Conservation (phyloP, 92 coral and sea anemone genomes). For the Paramuricea clavata region DNA sequence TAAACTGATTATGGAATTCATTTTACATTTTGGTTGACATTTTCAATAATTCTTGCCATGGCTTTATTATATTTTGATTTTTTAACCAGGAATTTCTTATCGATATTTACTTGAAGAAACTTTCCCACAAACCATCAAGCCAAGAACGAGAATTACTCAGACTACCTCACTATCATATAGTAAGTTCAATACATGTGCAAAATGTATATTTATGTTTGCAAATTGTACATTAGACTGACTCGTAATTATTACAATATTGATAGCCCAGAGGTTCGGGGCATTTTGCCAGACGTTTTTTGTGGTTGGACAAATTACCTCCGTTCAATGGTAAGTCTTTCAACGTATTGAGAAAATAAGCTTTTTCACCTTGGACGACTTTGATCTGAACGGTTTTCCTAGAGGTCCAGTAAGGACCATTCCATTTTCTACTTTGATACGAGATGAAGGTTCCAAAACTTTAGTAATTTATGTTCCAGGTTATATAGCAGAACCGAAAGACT, state of each 20-base stretch:
- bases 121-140: background rate
- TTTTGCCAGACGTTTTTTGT: conserved; percentile 76
- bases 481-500: conserved; percentile 44
- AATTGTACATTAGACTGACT: background rate
- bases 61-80: background rate
- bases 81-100: conserved; percentile 1
- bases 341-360: background rate
- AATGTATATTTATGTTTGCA: background rate
- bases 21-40: background rate
- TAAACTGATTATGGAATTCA: background rate
- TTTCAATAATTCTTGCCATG: background rate
- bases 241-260: background rate
- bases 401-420: too few species aligned
- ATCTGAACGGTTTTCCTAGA: background rate
- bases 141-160: background rate
- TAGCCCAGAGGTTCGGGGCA: conserved; percentile 92
- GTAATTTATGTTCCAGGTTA: conserved; percentile 31
- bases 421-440: too few species aligned
- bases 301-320: conserved; percentile 88
- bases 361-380: background rate
- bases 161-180: conserved; percentile 19
- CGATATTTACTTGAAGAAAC: conserved; percentile 25
- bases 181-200: background rate
- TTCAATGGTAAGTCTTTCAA: conserved; percentile 74
- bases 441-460: background rate